Evolutionary conservation across 2,888 invertebrate species (phyloP).

Genomic region (Drosophila ustulata): DNA sequence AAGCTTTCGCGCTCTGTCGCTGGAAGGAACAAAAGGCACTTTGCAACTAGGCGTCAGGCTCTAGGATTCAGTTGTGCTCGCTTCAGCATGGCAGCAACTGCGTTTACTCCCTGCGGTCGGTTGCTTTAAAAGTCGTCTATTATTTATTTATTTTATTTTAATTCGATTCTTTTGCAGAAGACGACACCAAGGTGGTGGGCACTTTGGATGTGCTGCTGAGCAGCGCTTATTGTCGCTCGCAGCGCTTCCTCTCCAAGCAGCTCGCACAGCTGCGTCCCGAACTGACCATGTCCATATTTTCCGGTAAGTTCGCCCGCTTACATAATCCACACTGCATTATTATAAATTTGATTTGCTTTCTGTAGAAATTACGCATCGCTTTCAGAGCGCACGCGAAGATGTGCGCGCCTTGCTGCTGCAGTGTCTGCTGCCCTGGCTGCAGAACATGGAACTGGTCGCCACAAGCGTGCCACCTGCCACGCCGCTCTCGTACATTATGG

Average conservation of each 20-base stretch:
- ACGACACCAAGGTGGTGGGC: slow-evolving; percentile 86
- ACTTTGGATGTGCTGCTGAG: slow-evolving; percentile 94
- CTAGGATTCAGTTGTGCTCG: slow-evolving; percentile 14
- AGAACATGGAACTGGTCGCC: slow-evolving; percentile 99
- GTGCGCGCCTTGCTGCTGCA: slow-evolving; percentile 96
- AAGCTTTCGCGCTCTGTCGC: slow-evolving; percentile 19
- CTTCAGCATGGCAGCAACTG: slow-evolving; percentile 30
- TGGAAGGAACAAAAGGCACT: slow-evolving; percentile 48
- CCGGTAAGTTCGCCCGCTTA: slow-evolving; percentile 88
- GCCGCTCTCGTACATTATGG: slow-evolving; percentile 93
- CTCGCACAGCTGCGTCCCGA: slow-evolving; percentile 98
- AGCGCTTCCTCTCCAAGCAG: slow-evolving; percentile 96
- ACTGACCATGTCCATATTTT: slow-evolving; percentile 99
- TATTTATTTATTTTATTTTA: not conserved
- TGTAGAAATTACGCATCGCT: slow-evolving; percentile 97
- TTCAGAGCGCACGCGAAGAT: slow-evolving; percentile 97
- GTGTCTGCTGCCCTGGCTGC: slow-evolving; percentile 98
- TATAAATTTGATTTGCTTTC: not conserved
- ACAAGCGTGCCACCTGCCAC: slow-evolving; percentile 97
- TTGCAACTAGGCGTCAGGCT: not conserved
- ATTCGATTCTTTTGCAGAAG: slow-evolving; percentile 75
- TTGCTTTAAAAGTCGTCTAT: not conserved
- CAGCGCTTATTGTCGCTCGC: slow-evolving; percentile 96
- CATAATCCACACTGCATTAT: not conserved
- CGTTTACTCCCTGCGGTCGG: slow-evolving; percentile 17